These are phyloP conservation scores for Ophioderma brevispina DNA, from an alignment of 35 echinoderm and acorn worm genomes.

Conservation along the genomic window DNA sequence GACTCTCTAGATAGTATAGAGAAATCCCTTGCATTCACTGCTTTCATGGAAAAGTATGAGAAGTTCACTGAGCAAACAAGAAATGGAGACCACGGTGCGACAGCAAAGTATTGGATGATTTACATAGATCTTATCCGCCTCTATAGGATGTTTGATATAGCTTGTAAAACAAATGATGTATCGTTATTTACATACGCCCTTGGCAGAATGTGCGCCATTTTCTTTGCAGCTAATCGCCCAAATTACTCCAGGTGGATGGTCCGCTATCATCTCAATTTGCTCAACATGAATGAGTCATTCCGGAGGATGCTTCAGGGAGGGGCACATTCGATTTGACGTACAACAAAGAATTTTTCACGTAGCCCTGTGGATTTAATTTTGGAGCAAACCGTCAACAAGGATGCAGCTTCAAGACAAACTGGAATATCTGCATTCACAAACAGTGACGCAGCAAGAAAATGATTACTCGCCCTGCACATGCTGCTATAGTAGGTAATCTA, in stretches of 20 bases:
- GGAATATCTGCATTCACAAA: neutral
- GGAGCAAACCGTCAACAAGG: slow-evolving; percentile 77
- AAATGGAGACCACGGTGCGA: slow-evolving; percentile 10
- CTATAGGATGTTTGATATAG: neutral
- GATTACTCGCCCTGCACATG: neutral
- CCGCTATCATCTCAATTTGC: slow-evolving; percentile 54
- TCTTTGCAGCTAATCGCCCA: slow-evolving; percentile 65
- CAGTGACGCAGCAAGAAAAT: neutral
- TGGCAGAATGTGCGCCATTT: slow-evolving; percentile 30
- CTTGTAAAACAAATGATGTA: slow-evolving; percentile 23
- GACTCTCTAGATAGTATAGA: neutral
- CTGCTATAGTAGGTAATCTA: slow-evolving; percentile 35
- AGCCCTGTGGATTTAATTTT: slow-evolving; percentile 62
- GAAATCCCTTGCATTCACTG: neutral
- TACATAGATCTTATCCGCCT: slow-evolving; percentile 9
- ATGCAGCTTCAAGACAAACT: slow-evolving; percentile 59
- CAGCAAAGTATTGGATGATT: slow-evolving; percentile 34
- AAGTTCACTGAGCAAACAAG: neutral
- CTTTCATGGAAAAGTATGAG: neutral
- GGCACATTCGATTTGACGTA: slow-evolving; percentile 56
- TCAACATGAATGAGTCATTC: slow-evolving; percentile 23
- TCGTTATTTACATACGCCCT: slow-evolving; percentile 13
- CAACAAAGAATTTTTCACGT: slow-evolving; percentile 39
- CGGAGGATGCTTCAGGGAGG: slow-evolving; percentile 37
- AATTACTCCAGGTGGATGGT: slow-evolving; percentile 75